Conservation (phyloP, 2,797 vertebrate species). For the Microchirus variegatus region DNA sequence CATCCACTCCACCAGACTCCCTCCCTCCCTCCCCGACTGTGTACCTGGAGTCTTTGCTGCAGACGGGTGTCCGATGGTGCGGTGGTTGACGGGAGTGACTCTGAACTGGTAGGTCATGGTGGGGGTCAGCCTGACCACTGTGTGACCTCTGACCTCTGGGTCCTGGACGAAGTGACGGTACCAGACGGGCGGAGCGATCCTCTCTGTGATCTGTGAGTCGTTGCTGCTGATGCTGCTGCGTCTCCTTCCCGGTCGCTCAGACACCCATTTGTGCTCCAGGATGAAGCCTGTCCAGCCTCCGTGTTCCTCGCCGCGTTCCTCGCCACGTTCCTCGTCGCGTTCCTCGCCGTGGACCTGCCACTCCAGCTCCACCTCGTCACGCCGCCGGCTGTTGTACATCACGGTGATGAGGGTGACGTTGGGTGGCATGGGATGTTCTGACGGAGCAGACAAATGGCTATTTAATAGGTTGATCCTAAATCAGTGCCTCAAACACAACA, state of each 20-base stretch:
- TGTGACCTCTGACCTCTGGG: constrained; percentile 78
- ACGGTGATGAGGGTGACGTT: constrained; percentile 88
- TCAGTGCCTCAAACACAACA: too few relatives aligned
- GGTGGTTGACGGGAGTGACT: constrained; percentile 87
- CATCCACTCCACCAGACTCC: too few relatives aligned
- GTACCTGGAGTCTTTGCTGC: constrained; percentile 90
- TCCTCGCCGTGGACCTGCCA: constrained; percentile 78
- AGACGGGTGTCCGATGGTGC: constrained; percentile 87
- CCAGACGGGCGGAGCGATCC: constrained; percentile 73
- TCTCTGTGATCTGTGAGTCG: constrained; percentile 26
- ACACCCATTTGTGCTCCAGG: constrained; percentile 79
- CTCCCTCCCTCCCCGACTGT: constrained; percentile 7
- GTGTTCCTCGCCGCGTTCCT: constrained; percentile 53
- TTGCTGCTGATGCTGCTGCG: constrained; percentile 38
- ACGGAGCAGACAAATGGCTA: constrained; percentile 4
- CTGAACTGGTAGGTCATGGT: constrained; percentile 85
- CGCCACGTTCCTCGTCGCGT: too few relatives aligned
- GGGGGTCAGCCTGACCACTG: constrained; percentile 83
- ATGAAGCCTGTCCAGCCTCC: constrained; percentile 86
- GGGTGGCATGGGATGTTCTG: constrained; percentile 89
- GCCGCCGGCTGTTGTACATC: constrained; percentile 79
- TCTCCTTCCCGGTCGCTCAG: constrained; percentile 37
- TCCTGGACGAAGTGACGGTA: constrained; percentile 78
- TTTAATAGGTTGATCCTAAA: too few relatives aligned
- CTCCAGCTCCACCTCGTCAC: constrained; percentile 87